phyloP scores from a whole-genome alignment of 1,140 invertebrate genomes.

The Drosophila subpulchrella region DNA sequence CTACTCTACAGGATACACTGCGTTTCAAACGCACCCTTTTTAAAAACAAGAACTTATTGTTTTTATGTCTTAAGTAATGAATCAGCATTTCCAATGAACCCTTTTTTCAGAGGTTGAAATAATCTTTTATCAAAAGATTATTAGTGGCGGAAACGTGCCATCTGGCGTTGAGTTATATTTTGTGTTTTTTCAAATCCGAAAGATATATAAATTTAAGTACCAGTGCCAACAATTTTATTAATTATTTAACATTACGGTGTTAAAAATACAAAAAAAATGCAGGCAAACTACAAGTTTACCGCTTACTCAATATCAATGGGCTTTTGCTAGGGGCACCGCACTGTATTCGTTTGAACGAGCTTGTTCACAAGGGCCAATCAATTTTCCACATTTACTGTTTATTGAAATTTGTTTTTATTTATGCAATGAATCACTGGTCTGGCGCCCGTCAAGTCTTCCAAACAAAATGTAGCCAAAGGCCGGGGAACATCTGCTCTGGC shows the following conservation, averaged over 20 bases:
- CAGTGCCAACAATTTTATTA: not conserved
- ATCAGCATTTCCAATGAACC: too few relatives aligned
- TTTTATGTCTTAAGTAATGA: too few relatives aligned
- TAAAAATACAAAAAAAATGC: not conserved
- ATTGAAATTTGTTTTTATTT: conserved; percentile 28
- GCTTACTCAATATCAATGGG: not conserved
- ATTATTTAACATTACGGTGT: not conserved
- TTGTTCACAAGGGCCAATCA: conserved; percentile 28
- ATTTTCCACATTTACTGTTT: conserved; percentile 36
- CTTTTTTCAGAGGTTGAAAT: too few relatives aligned
- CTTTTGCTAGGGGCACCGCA: not conserved
- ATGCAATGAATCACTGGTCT: conserved; percentile 31
- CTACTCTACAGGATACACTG: not conserved
- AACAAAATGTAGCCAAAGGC: conserved; percentile 2
- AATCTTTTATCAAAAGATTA: too few relatives aligned
- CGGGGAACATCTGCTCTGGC: conserved; percentile 33
- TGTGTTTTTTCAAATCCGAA: too few relatives aligned
- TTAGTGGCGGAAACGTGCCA: not conserved
- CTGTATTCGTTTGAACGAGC: not conserved
- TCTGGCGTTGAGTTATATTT: too few relatives aligned
- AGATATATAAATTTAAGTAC: too few relatives aligned
- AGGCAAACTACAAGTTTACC: not conserved
- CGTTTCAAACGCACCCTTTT: too few relatives aligned
- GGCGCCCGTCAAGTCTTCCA: conserved; percentile 1
- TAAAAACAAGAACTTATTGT: too few relatives aligned